Percentiles rank a stretch among this genome's conserved stretches.
Evolutionary conservation across 2,888 invertebrate genomes (phyloP).

Genomic region (Dryococelus australis): DNA sequence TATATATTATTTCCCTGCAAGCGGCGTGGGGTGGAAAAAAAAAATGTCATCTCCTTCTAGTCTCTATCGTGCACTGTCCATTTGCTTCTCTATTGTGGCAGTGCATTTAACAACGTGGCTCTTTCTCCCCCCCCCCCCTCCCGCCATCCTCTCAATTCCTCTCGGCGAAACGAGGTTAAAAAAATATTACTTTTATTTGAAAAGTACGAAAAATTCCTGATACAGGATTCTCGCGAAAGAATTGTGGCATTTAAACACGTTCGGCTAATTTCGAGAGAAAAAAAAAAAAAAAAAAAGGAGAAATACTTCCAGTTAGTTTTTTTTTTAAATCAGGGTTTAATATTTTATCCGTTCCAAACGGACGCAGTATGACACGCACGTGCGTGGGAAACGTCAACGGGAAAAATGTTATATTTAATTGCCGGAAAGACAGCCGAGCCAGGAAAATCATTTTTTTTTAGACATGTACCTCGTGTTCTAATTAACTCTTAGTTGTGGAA

Average conservation of each 20-base stretch:
- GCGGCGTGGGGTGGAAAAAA: neutral
- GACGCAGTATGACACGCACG: neutral
- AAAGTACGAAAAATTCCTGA: neutral
- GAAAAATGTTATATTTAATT: too few relatives aligned
- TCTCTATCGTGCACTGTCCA: neutral
- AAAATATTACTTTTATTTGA: neutral
- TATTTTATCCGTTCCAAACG: neutral
- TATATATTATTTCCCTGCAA: conserved; percentile 23
- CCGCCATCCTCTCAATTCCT: too few relatives aligned
- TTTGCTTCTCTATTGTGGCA: neutral
- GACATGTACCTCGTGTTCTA: too few relatives aligned
- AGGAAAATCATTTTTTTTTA: too few relatives aligned
- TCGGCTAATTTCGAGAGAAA: neutral
- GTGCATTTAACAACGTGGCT: neutral
- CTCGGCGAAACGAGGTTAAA: neutral
- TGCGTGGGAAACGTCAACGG: neutral
- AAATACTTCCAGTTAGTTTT: neutral
- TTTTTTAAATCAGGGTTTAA: neutral
- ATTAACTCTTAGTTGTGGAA: too few relatives aligned
- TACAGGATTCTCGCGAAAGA: neutral
- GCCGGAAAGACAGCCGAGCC: too few relatives aligned
- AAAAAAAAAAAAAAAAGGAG: too few relatives aligned
- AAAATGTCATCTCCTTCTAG: neutral
- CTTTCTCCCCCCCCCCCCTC: neutral
- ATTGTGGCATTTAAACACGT: conserved; percentile 1